Evolutionary conservation across 1,140 invertebrate species (phyloP), one percentile per base, ranked within the genome.

Genomic region (Pseudomyrmex flavicornis): DNA sequence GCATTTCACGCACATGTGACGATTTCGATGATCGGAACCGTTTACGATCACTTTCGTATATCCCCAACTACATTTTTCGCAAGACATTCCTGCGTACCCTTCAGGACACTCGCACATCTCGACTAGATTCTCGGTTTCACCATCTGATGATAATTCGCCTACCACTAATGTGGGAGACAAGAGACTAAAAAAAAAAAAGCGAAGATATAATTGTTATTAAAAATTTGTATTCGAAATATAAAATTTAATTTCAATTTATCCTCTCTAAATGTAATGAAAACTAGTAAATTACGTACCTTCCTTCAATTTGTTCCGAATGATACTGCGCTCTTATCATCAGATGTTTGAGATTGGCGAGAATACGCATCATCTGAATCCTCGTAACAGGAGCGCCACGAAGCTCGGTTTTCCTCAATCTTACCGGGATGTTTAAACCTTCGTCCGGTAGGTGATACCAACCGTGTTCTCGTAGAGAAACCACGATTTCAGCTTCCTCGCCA

Each of bases 291-390:
- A 93, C 93, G 90, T 88, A 96, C 96, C 95, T 96, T 56, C 97
- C 97, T 94, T 99, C 98, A 80, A 98, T 97, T 94, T 99, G 99
- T 92, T 99, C 98, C 0, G 97, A 98, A 92, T 99, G 98, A 93
- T 97, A 99, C 74, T 98, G 98, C 0, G 98, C 98, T 73, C 98
- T 95, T 35, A 99, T 95, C 88, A 99, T 95, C 15, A 99, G 90
- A 46, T 97, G 94, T 82, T 97, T 96, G 0, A 99, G 90, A 86
- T 98, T 96, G 5, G 96, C 95, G n/a, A 99, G 93, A 1, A 98
- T 96, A 35, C 96, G 96, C 92, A 99, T 96, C 90, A 99, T 97
- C 90, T 99, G 96, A 7, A 94, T 92, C 82, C 98, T 95, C 1
- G 96, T 96, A 3, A 97, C 97, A 8, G 95, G 88, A 61, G 95